A percentile compares a stretch with the other conserved stretches of the same genome.
Evolutionary conservation across 1,140 invertebrate species (phyloP).

Genomic region (Camponotus floridanus): DNA sequence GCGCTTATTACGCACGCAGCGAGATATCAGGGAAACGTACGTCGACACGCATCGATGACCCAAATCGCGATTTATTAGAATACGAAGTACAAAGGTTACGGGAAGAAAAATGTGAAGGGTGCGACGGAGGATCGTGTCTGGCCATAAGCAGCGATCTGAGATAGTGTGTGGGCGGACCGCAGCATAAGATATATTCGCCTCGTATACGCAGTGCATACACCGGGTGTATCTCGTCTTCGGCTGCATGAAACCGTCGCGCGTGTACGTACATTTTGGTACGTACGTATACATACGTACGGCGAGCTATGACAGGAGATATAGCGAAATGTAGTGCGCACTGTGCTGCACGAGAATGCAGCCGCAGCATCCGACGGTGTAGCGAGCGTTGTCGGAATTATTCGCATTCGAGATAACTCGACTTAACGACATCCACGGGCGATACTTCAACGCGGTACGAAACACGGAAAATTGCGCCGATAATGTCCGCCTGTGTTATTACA

Average conservation of each 20-base stretch:
- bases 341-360: conserved; percentile 10
- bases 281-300: conserved; percentile 13
- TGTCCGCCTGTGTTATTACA: conserved; percentile 29
- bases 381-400: conserved; percentile 57
- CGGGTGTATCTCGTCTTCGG: conserved; percentile 46
- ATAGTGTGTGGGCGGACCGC: conserved; percentile 59
- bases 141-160: conserved; percentile 72
- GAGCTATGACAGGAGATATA: conserved; percentile 67
- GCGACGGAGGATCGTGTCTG: conserved; percentile 68
- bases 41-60: conserved; percentile 65
- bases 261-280: conserved; percentile 35
- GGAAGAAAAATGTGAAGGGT: conserved; percentile 67
- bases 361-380: conserved; percentile 7
- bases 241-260: conserved; percentile 18
- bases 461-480: conserved; percentile 54
- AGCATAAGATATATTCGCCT: conserved; percentile 52
- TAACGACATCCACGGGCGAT: conserved; percentile 58
- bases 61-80: conserved; percentile 71
- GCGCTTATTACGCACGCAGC: background rate
- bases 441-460: conserved; percentile 37
- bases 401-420: conserved; percentile 63
- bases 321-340: conserved; percentile 65
- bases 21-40: background rate
- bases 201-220: conserved; percentile 31
- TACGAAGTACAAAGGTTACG: conserved; percentile 66